Percentiles rank a stretch among this genome's conserved stretches.
These are phyloP conservation scores for Hydrophis major DNA, from an alignment of 2,797 vertebrate genomes.

Conservation along the genomic window DNA sequence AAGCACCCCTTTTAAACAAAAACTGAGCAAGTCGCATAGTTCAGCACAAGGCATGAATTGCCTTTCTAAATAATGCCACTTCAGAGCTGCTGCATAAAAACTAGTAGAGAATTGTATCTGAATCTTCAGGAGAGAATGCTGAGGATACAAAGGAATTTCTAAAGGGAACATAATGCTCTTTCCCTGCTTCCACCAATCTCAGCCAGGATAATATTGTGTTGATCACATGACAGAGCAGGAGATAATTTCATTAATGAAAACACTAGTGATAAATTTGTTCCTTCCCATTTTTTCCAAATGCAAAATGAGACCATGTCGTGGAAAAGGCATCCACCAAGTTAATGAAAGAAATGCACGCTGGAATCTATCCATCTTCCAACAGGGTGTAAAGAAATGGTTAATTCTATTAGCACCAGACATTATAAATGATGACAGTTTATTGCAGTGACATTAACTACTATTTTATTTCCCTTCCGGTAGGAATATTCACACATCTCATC, in stretches of 20 bases:
- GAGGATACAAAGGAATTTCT: background rate
- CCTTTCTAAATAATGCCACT: background rate
- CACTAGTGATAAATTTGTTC: background rate
- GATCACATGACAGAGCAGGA: background rate
- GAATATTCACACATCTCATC: conserved; percentile 15
- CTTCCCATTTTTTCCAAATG: background rate
- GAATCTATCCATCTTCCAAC: conserved; percentile 25
- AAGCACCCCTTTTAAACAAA: background rate
- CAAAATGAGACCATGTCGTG: background rate
- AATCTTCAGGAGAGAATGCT: background rate
- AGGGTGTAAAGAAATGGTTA: background rate
- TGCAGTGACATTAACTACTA: conserved; percentile 24
- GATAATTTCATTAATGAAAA: background rate
- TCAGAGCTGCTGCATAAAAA: background rate
- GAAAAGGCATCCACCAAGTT: background rate
- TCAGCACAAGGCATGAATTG: background rate
- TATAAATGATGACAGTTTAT: conserved; percentile 32
- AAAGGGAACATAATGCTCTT: background rate
- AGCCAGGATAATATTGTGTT: background rate
- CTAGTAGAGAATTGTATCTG: background rate
- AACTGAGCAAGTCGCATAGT: background rate
- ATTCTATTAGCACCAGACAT: conserved; percentile 32
- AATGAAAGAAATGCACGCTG: background rate
- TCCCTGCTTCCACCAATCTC: background rate
- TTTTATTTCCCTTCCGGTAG: conserved; percentile 24